Conservation (phyloP, 2,113 vertebrate genomes). For the Poeciliopsis occidentalis region DNA sequence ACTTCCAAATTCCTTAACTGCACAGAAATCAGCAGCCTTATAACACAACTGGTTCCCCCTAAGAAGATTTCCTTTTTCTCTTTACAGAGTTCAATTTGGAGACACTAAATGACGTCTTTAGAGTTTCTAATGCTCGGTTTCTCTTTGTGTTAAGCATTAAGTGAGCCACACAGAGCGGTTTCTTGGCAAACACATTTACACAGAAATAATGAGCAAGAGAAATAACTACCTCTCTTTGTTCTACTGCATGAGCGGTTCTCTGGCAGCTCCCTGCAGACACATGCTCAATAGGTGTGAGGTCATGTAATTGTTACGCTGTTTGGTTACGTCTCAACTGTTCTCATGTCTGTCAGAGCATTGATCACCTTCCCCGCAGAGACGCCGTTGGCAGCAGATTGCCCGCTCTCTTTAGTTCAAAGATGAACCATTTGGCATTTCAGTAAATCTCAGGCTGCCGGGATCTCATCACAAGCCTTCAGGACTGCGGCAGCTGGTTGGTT, state of each 20-base stretch:
- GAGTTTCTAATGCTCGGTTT: conserved; percentile 25
- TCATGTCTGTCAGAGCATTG: conserved; percentile 12
- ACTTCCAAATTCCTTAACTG: too few species aligned
- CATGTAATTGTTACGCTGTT: conserved; percentile 27
- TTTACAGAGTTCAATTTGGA: conserved; percentile 20
- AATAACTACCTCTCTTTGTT: background rate
- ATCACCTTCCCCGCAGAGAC: conserved; percentile 29
- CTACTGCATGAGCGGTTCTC: background rate
- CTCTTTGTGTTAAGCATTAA: conserved; percentile 23
- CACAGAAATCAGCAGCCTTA: background rate
- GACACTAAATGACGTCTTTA: conserved; percentile 36
- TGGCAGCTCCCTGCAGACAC: background rate
- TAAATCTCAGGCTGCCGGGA: conserved; percentile 54
- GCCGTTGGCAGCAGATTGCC: conserved; percentile 31
- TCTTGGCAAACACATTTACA: background rate
- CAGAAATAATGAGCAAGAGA: background rate
- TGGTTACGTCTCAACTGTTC: conserved; percentile 31
- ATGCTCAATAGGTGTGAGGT: conserved; percentile 20
- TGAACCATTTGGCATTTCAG: conserved; percentile 65
- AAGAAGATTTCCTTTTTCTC: background rate
- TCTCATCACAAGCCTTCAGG: conserved; percentile 25
- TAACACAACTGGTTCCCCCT: background rate
- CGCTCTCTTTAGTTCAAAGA: conserved; percentile 61
- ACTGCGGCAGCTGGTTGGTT: conserved; percentile 16
- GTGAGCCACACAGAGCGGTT: conserved; percentile 19